These are phyloP conservation scores for Osmerus mordax DNA, from an alignment of 2,113 vertebrate species.

Conservation along the genomic window DNA sequence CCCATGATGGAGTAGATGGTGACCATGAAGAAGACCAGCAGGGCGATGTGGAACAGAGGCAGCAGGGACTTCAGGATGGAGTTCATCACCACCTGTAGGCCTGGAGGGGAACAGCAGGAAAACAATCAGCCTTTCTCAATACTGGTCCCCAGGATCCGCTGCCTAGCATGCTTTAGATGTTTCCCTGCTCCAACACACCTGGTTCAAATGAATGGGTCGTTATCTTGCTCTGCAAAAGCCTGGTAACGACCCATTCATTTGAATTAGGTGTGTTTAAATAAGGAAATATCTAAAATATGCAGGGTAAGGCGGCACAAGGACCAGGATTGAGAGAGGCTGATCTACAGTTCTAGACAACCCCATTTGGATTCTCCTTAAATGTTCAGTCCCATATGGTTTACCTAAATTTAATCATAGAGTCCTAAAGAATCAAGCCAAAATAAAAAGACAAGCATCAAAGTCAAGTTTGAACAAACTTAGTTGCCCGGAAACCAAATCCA, in stretches of 20 bases:
- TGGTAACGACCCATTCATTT: no score
- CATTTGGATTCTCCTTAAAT: background rate
- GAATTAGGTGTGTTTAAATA: no score
- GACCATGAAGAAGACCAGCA: slow-evolving; percentile 92
- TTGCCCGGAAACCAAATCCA: background rate
- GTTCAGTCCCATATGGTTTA: background rate
- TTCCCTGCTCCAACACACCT: no score
- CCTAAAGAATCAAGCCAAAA: no score
- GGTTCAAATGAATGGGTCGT: no score
- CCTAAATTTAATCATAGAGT: background rate
- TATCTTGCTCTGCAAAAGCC: no score
- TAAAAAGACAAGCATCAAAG: no score
- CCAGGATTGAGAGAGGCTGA: no score
- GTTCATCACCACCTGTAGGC: slow-evolving; percentile 92
- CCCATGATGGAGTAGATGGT: slow-evolving; percentile 91
- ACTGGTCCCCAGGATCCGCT: no score
- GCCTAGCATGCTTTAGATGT: background rate
- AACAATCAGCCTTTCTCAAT: no score
- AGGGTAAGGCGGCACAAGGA: no score
- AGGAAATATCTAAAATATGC: no score
- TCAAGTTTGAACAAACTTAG: background rate
- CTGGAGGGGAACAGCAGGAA: slow-evolving; percentile 55
- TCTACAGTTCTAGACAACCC: background rate
- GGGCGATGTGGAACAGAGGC: slow-evolving; percentile 85
- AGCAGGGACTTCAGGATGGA: slow-evolving; percentile 93